phyloP scores from a whole-genome alignment of 2,113 vertebrate genomes.

The Anguilla japonica region DNA sequence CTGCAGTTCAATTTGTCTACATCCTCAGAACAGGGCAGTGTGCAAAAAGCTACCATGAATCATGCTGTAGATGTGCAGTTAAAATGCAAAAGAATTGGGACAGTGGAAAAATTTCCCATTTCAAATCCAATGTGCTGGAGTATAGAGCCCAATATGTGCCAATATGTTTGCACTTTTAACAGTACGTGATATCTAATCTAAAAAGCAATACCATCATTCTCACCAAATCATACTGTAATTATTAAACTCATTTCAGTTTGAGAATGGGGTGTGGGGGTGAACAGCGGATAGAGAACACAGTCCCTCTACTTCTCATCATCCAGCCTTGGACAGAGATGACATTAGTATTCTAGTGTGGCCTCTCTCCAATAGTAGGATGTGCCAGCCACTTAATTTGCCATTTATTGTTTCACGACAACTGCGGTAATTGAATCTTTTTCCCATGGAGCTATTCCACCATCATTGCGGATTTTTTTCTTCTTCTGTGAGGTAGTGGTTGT shows the following conservation, averaged over 20 bases:
- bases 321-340: constrained; percentile 54
- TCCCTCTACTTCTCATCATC: constrained; percentile 40
- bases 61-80: not conserved
- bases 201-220: not conserved
- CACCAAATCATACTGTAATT: not conserved
- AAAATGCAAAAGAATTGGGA: too few relatives aligned
- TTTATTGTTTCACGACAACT: constrained; percentile 74
- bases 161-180: too few relatives aligned
- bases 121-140: too few relatives aligned
- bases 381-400: constrained; percentile 71
- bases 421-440: constrained; percentile 71
- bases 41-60: not conserved
- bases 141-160: too few relatives aligned
- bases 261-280: not conserved
- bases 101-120: too few relatives aligned
- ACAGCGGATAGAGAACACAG: constrained; percentile 22
- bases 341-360: constrained; percentile 64
- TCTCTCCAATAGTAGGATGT: constrained; percentile 55
- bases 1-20: not conserved
- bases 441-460: constrained; percentile 55
- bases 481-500: constrained; percentile 39
- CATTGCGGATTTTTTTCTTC: constrained; percentile 52
- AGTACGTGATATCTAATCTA: not conserved
- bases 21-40: not conserved
- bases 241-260: not conserved